These are phyloP conservation scores for Drosophila formosana DNA, from an alignment of 2,888 invertebrate species.

Conservation along the genomic window DNA sequence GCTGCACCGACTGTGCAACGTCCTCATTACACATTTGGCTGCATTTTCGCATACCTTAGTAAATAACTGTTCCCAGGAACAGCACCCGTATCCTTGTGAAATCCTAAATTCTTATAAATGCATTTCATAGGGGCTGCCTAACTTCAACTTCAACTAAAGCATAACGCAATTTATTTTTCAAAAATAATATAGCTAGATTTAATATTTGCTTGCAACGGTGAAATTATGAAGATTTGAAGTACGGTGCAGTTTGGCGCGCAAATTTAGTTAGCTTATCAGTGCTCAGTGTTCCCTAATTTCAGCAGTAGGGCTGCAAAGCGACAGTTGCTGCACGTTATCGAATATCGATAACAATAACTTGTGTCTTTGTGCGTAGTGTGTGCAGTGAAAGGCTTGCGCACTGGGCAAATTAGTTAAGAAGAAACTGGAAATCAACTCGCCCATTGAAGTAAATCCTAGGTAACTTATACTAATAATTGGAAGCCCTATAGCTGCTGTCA, in stretches of 20 bases:
- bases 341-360: slow-evolving; percentile 41
- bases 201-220: too few species aligned
- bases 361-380: slow-evolving; percentile 43
- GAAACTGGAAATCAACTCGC: slow-evolving; percentile 61
- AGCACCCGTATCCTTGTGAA: too few species aligned
- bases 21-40: too few species aligned
- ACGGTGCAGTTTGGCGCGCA: slow-evolving; percentile 16
- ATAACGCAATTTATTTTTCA: too few species aligned
- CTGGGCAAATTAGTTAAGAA: slow-evolving; percentile 49
- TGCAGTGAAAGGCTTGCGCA: slow-evolving; percentile 63
- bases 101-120: too few species aligned
- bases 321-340: slow-evolving; percentile 3
- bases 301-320: slow-evolving; percentile 34
- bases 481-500: slow-evolving; percentile 46
- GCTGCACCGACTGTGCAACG: too few species aligned
- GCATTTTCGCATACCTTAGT: too few species aligned
- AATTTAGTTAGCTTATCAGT: slow-evolving; percentile 14
- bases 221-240: not conserved
- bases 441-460: slow-evolving; percentile 66
- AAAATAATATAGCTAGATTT: too few species aligned
- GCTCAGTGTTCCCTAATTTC: slow-evolving; percentile 36
- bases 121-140: too few species aligned
- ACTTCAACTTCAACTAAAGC: too few species aligned
- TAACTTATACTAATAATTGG: slow-evolving; percentile 59
- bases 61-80: too few species aligned